Conservation (phyloP, 2,888 invertebrate species). For the Drosophila mettleri region DNA sequence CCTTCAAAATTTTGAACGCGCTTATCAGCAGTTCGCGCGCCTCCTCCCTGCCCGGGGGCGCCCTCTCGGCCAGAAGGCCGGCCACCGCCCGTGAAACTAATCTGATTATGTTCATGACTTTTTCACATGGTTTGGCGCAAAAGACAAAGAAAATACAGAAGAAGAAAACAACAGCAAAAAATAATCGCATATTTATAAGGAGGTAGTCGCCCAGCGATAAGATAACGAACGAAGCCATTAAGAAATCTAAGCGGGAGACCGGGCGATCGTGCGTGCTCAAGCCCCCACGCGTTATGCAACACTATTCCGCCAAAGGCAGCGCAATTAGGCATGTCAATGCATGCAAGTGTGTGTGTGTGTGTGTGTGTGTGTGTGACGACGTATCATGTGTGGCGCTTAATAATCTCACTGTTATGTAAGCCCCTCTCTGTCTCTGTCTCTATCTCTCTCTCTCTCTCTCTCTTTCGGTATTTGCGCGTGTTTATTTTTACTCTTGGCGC, state of each 20-base stretch:
- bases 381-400: conserved; percentile 16
- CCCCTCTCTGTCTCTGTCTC: conserved; percentile 1
- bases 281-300: conserved; percentile 5
- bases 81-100: conserved; percentile 53
- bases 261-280: conserved; percentile 1
- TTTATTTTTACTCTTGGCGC: conserved; percentile 14
- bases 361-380: conserved; percentile 9
- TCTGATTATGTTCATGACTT: conserved; percentile 45
- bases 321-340: background rate
- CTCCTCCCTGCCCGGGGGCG: background rate
- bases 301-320: background rate
- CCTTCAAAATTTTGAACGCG: conserved; percentile 56
- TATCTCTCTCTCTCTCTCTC: background rate
- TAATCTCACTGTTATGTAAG: conserved; percentile 40
- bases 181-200: conserved; percentile 28
- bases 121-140: conserved; percentile 25
- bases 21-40: conserved; percentile 55
- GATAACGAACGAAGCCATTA: conserved; percentile 28
- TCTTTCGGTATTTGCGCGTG: background rate
- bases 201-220: conserved; percentile 36
- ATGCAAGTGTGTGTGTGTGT: conserved; percentile 1
- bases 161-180: background rate
- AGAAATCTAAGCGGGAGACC: background rate
- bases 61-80: conserved; percentile 13
- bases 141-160: background rate